Evolutionary conservation across 2,113 vertebrate species (phyloP).

Genomic region (Nerophis ophidion): DNA sequence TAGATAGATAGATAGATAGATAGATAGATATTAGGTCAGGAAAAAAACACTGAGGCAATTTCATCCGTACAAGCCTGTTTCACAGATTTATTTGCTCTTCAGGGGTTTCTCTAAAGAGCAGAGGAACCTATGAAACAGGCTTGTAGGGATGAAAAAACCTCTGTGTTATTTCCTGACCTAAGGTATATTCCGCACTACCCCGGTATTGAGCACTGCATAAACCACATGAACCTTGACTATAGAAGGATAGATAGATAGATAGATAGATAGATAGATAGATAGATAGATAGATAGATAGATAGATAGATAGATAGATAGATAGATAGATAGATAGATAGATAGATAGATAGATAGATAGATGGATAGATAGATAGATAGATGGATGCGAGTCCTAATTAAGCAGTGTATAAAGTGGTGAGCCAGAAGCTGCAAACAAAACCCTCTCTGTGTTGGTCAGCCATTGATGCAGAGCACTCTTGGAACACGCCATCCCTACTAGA

Average conservation of each 20-base stretch:
- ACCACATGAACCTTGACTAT: too few species aligned
- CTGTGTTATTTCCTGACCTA: too few species aligned
- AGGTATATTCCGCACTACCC: too few species aligned
- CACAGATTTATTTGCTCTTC: too few species aligned
- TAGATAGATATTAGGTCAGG: background rate
- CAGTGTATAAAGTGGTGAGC: slow-evolving; percentile 58
- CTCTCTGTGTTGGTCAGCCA: slow-evolving; percentile 66
- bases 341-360: slow-evolving; percentile 49
- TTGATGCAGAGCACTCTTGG: slow-evolving; percentile 69
- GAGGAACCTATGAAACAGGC: too few species aligned
- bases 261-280: slow-evolving; percentile 31
- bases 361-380: slow-evolving; percentile 43
- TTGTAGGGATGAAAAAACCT: too few species aligned
- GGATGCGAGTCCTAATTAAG: slow-evolving; percentile 66
- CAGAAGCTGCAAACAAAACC: slow-evolving; percentile 66
- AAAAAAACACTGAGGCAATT: too few species aligned
- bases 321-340: slow-evolving; percentile 35
- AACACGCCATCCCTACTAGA: slow-evolving; percentile 63
- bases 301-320: slow-evolving; percentile 30
- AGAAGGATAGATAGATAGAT: slow-evolving; percentile 18
- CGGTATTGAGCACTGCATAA: too few species aligned
- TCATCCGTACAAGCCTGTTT: too few species aligned
- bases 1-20: slow-evolving; percentile 8
- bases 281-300: slow-evolving; percentile 43
- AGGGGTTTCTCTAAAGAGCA: too few species aligned